These are phyloP conservation scores for Myiotriccus ornatus DNA, from an alignment of 2,797 vertebrate species.

Conservation along the genomic window DNA sequence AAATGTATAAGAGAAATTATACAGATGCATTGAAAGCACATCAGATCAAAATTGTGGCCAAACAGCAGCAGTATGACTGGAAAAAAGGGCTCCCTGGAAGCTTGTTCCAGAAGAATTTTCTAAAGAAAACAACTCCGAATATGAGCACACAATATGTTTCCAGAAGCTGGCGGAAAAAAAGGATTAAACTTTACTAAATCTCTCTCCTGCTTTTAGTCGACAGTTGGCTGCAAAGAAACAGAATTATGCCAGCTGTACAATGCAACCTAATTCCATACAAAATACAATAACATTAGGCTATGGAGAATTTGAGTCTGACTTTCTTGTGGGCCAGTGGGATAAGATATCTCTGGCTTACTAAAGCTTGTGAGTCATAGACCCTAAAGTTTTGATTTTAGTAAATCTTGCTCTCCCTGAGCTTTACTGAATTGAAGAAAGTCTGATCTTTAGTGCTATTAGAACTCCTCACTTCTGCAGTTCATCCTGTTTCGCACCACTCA, in stretches of 20 bases:
- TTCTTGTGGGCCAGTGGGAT: background rate
- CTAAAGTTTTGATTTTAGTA: background rate
- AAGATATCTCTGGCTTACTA: background rate
- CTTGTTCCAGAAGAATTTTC: background rate
- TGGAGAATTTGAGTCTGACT: background rate
- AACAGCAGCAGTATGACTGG: background rate
- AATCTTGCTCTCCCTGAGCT: background rate
- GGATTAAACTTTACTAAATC: conserved; percentile 2
- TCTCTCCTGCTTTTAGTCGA: background rate
- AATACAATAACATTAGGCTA: background rate
- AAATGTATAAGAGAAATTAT: background rate
- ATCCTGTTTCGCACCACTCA: background rate
- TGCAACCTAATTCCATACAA: background rate
- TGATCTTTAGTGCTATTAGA: background rate
- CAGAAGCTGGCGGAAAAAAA: conserved; percentile 12
- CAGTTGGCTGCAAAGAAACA: background rate
- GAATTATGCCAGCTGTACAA: background rate
- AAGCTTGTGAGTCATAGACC: background rate
- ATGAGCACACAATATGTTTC: background rate
- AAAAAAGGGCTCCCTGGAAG: background rate
- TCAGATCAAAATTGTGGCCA: background rate
- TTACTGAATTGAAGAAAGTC: background rate
- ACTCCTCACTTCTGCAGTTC: background rate
- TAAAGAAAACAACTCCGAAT: background rate
- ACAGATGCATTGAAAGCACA: background rate